Conservation (phyloP, 35 echinoderm and acorn worm genomes). For the Apostichopus parvimensis region DNA sequence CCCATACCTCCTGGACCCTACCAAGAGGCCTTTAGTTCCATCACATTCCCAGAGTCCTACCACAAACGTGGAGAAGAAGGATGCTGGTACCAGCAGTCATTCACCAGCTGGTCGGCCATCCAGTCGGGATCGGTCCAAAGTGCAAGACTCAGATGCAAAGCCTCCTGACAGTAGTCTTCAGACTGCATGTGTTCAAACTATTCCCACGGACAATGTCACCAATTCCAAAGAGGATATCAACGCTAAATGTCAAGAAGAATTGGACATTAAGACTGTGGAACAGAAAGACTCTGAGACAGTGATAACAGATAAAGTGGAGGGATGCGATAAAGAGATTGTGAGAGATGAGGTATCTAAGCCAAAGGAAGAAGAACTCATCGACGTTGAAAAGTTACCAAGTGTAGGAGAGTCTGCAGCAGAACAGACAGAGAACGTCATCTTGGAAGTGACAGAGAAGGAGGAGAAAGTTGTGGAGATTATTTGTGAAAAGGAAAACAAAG, state of each 20-base stretch:
- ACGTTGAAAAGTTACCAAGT: neutral
- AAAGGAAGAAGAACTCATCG: constrained; percentile 2
- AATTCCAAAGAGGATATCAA: constrained; percentile 37
- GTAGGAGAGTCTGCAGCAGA: neutral
- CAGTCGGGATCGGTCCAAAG: neutral
- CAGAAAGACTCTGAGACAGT: neutral
- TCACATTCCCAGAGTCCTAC: constrained; percentile 49
- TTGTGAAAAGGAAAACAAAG: neutral
- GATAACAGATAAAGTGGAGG: neutral
- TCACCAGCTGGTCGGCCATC: constrained; percentile 38
- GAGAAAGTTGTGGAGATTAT: neutral
- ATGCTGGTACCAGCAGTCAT: constrained; percentile 52
- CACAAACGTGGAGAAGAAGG: constrained; percentile 53
- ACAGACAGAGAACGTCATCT: neutral
- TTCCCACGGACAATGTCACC: neutral
- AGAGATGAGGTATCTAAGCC: neutral
- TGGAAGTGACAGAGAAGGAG: neutral
- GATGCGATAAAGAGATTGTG: neutral
- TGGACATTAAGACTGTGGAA: neutral
- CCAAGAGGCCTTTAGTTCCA: constrained; percentile 39
- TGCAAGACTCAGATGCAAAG: neutral
- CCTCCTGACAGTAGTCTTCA: neutral
- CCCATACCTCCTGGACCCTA: constrained; percentile 44
- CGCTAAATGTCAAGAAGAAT: neutral
- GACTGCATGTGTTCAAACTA: constrained; percentile 49